phyloP scores from a whole-genome alignment of 2,888 invertebrate species.

The Pseudococcus viburni region DNA sequence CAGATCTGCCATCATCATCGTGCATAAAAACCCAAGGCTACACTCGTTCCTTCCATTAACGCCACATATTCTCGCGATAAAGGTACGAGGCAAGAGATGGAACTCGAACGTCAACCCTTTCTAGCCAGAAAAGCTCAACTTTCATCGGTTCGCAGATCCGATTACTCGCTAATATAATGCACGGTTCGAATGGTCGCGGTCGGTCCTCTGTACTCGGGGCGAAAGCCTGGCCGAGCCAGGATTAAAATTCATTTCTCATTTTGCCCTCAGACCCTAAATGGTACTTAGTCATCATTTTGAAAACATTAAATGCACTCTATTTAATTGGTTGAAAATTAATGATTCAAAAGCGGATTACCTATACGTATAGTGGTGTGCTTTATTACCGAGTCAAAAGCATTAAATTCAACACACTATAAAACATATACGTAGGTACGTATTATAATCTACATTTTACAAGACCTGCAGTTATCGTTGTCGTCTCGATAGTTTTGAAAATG shows the following conservation, averaged over 20 bases:
- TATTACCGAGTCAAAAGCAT: constrained; percentile 52
- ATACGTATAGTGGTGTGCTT: constrained; percentile 39
- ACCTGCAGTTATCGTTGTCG: not conserved
- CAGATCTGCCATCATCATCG: no score
- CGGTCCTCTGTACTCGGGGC: not conserved
- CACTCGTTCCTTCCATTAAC: no score
- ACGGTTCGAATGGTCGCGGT: constrained; percentile 29
- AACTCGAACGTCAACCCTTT: constrained; percentile 8
- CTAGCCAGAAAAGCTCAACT: constrained; percentile 53
- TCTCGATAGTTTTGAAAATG: not conserved
- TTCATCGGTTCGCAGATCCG: constrained; percentile 57
- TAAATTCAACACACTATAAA: constrained; percentile 9
- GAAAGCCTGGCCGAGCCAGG: constrained; percentile 5
- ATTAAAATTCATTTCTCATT: constrained; percentile 64
- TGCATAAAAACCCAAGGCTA: no score
- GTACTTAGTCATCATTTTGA: constrained; percentile 60
- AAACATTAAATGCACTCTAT: constrained; percentile 64
- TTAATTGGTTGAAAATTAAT: constrained; percentile 63
- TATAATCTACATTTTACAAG: not conserved
- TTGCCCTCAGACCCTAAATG: constrained; percentile 58
- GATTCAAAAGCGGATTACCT: constrained; percentile 64
- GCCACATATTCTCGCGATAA: not conserved
- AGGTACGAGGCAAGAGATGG: not conserved
- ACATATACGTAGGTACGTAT: not conserved
- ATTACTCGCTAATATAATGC: constrained; percentile 38